These are phyloP conservation scores for Nannospalax galili DNA, from an alignment of 2,113 vertebrate genomes.

Conservation along the genomic window DNA sequence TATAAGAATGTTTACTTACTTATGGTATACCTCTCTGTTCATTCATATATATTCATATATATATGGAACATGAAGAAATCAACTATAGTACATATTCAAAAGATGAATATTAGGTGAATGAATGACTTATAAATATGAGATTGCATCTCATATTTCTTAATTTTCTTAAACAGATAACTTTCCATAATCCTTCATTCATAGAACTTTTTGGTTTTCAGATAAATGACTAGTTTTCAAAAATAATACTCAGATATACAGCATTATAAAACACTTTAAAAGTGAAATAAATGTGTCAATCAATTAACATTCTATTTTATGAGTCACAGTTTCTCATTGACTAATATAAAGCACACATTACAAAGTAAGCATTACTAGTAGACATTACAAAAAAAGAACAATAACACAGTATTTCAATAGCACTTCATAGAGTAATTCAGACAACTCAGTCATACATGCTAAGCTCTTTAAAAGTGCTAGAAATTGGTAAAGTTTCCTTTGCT, in stretches of 20 bases:
- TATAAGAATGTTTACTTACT: neutral
- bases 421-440: neutral
- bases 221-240: neutral
- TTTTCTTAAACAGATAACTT: neutral
- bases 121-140: neutral
- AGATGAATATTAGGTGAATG: conserved; percentile 31
- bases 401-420: neutral
- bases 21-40: neutral
- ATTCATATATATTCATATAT: neutral
- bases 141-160: conserved; percentile 14
- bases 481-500: neutral
- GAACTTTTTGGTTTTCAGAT: neutral
- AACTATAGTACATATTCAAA: neutral
- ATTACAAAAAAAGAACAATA: neutral
- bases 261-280: neutral
- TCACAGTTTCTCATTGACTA: neutral
- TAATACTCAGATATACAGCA: neutral
- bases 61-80: neutral
- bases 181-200: neutral
- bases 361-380: neutral
- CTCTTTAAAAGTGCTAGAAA: neutral
- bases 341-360: conserved; percentile 13
- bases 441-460: neutral
- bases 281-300: neutral
- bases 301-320: neutral